These are phyloP conservation scores for Doryteuthis pealeii DNA, from an alignment of 1,140 invertebrate genomes.

Conservation along the genomic window DNA sequence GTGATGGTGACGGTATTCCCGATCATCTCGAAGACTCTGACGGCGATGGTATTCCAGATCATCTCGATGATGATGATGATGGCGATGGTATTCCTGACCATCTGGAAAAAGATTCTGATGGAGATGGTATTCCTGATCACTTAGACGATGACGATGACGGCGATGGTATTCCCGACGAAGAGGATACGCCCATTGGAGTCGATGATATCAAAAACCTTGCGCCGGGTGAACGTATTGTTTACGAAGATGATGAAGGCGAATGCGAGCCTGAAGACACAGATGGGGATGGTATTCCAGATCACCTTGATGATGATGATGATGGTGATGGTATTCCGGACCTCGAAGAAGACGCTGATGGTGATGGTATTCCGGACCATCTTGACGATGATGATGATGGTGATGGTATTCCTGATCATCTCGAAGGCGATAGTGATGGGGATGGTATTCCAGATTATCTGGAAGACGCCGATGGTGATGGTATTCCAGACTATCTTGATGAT, in stretches of 20 bases:
- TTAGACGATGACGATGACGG: constrained; percentile 43
- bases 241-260: constrained; percentile 41
- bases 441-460: constrained; percentile 27
- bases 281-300: constrained; percentile 44
- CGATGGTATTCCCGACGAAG: constrained; percentile 45
- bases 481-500: constrained; percentile 38
- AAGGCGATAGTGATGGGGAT: constrained; percentile 46
- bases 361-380: constrained; percentile 35
- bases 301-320: constrained; percentile 30
- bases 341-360: constrained; percentile 38
- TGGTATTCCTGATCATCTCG: constrained; percentile 31
- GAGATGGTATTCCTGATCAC: constrained; percentile 51
- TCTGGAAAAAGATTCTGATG: constrained; percentile 43
- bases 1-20: constrained; percentile 48
- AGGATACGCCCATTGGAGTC: constrained; percentile 43
- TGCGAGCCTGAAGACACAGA: constrained; percentile 42
- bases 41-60: constrained; percentile 50
- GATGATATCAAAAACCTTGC: constrained; percentile 50
- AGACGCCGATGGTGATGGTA: constrained; percentile 38
- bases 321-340: constrained; percentile 38
- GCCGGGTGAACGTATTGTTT: constrained; percentile 44
- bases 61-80: constrained; percentile 45
- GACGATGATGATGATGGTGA: constrained; percentile 37
- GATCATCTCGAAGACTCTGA: constrained; percentile 46
- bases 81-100: constrained; percentile 34